Evolutionary conservation across 2,888 invertebrate genomes (phyloP).

Genomic region (Ichneumoninae sp.): DNA sequence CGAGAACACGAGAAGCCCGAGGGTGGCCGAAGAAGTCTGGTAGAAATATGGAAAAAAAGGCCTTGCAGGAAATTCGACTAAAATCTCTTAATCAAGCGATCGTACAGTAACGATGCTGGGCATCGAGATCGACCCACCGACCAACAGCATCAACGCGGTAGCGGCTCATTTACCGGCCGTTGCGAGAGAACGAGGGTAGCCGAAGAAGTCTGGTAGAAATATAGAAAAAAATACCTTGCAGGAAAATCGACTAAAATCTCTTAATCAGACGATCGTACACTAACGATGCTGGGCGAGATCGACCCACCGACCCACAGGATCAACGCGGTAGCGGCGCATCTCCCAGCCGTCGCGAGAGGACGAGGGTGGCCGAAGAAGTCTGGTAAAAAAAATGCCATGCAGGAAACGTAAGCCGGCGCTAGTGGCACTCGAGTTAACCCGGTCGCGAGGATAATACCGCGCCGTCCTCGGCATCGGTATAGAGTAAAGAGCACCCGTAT

Average conservation of each 20-base stretch:
- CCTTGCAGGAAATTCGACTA: background rate
- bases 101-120: no score
- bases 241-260: background rate
- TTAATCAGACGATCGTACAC: no score
- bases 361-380: background rate
- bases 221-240: no score
- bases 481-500: conserved; percentile 43
- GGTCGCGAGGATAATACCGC: conserved; percentile 43
- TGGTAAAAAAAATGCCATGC: conserved; percentile 5
- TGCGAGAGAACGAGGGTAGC: background rate
- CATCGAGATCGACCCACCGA: no score
- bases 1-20: background rate
- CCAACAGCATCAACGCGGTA: no score
- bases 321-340: background rate
- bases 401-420: conserved; percentile 29
- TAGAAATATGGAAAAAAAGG: background rate
- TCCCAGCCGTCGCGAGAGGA: background rate
- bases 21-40: background rate
- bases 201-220: background rate
- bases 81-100: no score
- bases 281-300: background rate
- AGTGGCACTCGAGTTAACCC: conserved; percentile 33
- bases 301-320: conserved; percentile 24
- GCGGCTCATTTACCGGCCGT: no score
- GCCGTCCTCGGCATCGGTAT: conserved; percentile 1